Evolutionary conservation across 2,113 vertebrate genomes (phyloP), one percentile per base, ranked within the genome.

Genomic region (Gorsachius goisagi): DNA sequence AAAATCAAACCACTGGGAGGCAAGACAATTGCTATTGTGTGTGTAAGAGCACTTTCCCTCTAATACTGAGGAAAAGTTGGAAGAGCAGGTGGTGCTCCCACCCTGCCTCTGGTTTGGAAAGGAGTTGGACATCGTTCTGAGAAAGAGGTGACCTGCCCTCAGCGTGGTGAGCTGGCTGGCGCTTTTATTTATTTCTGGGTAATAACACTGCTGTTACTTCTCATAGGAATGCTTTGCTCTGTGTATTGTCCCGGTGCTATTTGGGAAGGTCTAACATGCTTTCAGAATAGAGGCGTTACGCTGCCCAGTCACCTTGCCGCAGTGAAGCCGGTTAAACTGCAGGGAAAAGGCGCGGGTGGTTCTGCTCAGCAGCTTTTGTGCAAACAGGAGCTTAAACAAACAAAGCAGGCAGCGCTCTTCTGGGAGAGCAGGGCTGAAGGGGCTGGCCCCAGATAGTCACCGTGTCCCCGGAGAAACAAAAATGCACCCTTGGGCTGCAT

Each of bases 151-250:
- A 9, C 32, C 86, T 28, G 11, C 21, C 21, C 47, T 45, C 67
- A 33, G 53, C 4, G 4, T 0, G 9, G 21, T 12, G 21, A 82
- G 28, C 53, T 63, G 8, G 64, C 32, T 47, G 2, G 19, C 3
- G 4, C 35, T 58, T 27, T 6, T 12, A 15, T 52, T 49, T 47
- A 3, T 35, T 21, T 5, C 1, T 6, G 32, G 21, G 45, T 17
- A 35, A 8, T 39, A 52, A 16, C 18, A 9, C 47, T 56, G 69
- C 39, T 66, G 60, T 7, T 58, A 4, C n/a, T 12, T 21, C 2
- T 15, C 5, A 5, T 1, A 3, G 0, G 50, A 3, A 26, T 9
- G 15, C 1, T 16, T 35, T 24, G 74, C 82, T 44, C 69, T 13
- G 50, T 26, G 30, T 32, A 1, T 35, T n/a, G 26, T 13, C 53